Conservation (phyloP, 1,140 invertebrate genomes). For the Ips nitidus region DNA sequence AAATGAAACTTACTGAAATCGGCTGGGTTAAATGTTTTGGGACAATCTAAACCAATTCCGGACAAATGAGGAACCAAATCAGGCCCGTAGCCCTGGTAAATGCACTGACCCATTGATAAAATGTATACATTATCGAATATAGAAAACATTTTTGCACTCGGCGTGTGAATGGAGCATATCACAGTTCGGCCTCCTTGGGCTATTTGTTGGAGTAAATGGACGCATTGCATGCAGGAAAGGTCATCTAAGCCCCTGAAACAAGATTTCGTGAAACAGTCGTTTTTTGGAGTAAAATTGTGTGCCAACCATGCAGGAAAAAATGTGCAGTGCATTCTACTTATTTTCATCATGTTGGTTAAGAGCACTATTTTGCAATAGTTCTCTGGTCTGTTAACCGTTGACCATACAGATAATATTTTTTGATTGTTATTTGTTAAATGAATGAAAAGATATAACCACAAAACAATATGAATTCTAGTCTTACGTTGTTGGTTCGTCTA, state of each 20-base stretch:
- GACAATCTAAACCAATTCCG: constrained; percentile 68
- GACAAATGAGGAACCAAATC: constrained; percentile 71
- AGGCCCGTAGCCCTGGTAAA: constrained; percentile 67
- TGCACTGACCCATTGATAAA: constrained; percentile 71
- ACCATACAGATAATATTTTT: too few relatives aligned
- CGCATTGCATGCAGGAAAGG: constrained; percentile 72
- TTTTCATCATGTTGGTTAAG: too few relatives aligned
- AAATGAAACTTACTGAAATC: constrained; percentile 69
- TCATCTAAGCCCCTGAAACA: constrained; percentile 73
- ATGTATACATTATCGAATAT: constrained; percentile 79
- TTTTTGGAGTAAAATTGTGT: not conserved
- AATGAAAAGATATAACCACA: too few relatives aligned
- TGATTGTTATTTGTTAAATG: too few relatives aligned
- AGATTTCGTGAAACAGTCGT: constrained; percentile 11
- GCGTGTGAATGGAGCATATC: constrained; percentile 90
- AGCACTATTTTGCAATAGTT: too few relatives aligned
- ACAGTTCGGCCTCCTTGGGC: constrained; percentile 82
- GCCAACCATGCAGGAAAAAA: not conserved
- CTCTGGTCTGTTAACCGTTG: too few relatives aligned
- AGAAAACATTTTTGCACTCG: constrained; percentile 75
- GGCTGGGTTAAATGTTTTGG: constrained; percentile 77
- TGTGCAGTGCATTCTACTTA: too few relatives aligned
- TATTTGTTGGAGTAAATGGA: constrained; percentile 73
- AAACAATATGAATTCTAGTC: not conserved
- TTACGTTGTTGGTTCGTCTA: constrained; percentile 85